phyloP scores from a whole-genome alignment of 2,113 vertebrate species.

The Charina bottae region DNA sequence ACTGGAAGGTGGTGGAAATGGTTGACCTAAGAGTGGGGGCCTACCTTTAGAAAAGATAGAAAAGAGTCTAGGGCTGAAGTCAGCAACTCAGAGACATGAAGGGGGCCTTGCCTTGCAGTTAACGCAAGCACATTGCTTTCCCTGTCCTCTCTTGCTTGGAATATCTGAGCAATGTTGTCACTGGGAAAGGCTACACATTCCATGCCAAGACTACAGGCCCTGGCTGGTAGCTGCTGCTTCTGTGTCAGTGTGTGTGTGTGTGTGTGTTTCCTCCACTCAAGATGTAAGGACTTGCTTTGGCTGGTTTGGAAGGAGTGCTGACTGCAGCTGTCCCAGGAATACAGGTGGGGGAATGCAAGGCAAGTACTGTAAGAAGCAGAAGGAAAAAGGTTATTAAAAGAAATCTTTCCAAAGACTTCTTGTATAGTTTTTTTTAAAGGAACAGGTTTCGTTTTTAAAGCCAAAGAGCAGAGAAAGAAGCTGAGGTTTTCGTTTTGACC shows the following conservation, averaged over 20 bases:
- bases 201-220: constrained; percentile 21
- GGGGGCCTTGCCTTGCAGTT: background rate
- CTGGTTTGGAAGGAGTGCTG: constrained; percentile 11
- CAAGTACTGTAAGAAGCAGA: background rate
- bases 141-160: constrained; percentile 10
- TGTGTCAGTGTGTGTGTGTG: background rate
- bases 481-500: background rate
- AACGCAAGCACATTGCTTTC: background rate
- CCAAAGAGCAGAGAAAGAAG: background rate
- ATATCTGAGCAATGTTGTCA: constrained; percentile 26
- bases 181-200: background rate
- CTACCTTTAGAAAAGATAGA: no score
- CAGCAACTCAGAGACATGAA: background rate
- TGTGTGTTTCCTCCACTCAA: background rate
- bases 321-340: constrained; percentile 6
- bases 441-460: background rate
- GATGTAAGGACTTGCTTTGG: constrained; percentile 11
- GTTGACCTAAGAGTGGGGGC: background rate
- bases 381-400: background rate
- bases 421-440: background rate
- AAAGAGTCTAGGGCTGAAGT: background rate
- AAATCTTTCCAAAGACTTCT: background rate
- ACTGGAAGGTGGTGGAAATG: background rate
- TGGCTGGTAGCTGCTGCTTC: constrained; percentile 14
- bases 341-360: constrained; percentile 1